Percentiles rank a stretch among this genome's conserved stretches.
These are phyloP conservation scores for Nemotelus pantherinus DNA, from an alignment of 2,888 invertebrate species.

Conservation along the genomic window DNA sequence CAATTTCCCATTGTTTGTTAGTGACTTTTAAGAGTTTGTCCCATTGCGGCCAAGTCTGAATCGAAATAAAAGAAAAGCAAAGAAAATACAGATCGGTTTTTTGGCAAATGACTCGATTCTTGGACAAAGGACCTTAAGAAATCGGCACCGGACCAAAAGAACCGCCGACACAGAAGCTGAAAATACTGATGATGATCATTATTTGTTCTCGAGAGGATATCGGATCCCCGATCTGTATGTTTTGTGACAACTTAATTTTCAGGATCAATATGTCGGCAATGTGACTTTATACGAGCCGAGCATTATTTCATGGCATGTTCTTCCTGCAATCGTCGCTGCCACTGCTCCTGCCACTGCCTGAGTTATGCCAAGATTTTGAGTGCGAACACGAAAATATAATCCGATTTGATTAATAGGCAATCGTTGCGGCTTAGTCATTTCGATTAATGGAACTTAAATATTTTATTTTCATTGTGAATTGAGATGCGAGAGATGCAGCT, in stretches of 20 bases:
- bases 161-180: slow-evolving; percentile 42
- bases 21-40: slow-evolving; percentile 30
- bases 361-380: slow-evolving; percentile 25
- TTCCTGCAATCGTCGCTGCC: neutral
- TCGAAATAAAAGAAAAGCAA: neutral
- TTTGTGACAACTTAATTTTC: slow-evolving; percentile 44
- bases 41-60: slow-evolving; percentile 36
- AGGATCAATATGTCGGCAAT: slow-evolving; percentile 17
- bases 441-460: neutral
- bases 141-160: slow-evolving; percentile 34
- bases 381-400: slow-evolving; percentile 36
- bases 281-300: slow-evolving; percentile 31
- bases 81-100: slow-evolving; percentile 27
- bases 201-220: slow-evolving; percentile 44
- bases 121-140: slow-evolving; percentile 41
- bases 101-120: slow-evolving; percentile 42
- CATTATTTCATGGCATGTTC: neutral
- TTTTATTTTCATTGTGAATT: no score
- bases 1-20: slow-evolving; percentile 15
- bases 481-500: no score
- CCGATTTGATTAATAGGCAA: slow-evolving; percentile 39
- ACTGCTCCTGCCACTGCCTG: neutral
- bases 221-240: slow-evolving; percentile 17
- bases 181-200: slow-evolving; percentile 37
- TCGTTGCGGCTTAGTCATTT: slow-evolving; percentile 25